Evolutionary conservation across 2,113 vertebrate species (phyloP).

Genomic region (Hyperoodon ampullatus): DNA sequence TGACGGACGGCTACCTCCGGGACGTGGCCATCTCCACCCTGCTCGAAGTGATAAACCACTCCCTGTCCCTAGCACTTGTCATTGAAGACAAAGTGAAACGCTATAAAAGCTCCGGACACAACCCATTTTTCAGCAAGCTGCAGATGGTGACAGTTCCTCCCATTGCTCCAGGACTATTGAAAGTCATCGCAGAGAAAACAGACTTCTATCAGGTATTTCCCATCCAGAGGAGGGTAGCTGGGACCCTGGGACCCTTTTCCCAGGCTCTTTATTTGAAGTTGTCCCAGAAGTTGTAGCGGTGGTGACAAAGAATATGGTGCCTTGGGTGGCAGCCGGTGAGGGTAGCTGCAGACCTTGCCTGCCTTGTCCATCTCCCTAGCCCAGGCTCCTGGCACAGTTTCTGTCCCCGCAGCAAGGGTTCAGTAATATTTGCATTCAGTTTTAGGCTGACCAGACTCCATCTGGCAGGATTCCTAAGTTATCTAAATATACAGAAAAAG

Average conservation of each 20-base stretch:
- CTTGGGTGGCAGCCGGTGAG: neutral
- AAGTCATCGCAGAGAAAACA: slow-evolving; percentile 90
- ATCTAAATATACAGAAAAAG: neutral
- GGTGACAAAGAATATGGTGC: neutral
- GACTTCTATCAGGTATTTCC: slow-evolving; percentile 94
- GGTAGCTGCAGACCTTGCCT: neutral
- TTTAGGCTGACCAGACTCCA: neutral
- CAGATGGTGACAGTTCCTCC: slow-evolving; percentile 98
- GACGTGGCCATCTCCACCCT: slow-evolving; percentile 94
- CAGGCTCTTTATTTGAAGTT: too few relatives aligned
- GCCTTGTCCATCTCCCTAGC: neutral
- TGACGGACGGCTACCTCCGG: slow-evolving; percentile 91
- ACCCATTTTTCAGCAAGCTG: slow-evolving; percentile 91
- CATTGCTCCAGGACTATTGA: slow-evolving; percentile 89
- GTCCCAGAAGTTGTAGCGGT: neutral
- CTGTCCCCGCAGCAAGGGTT: neutral
- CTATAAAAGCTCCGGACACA: slow-evolving; percentile 89
- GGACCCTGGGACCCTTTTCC: neutral
- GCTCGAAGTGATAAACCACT: slow-evolving; percentile 96
- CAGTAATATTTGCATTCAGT: neutral
- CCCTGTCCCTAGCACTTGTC: slow-evolving; percentile 95
- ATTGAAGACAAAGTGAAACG: slow-evolving; percentile 95
- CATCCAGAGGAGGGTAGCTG: rapidly evolving
- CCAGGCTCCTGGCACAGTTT: neutral
- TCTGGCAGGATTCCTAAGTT: neutral